Evolutionary conservation across 2,797 vertebrate species (phyloP).

Genomic region (Lophius americanus): DNA sequence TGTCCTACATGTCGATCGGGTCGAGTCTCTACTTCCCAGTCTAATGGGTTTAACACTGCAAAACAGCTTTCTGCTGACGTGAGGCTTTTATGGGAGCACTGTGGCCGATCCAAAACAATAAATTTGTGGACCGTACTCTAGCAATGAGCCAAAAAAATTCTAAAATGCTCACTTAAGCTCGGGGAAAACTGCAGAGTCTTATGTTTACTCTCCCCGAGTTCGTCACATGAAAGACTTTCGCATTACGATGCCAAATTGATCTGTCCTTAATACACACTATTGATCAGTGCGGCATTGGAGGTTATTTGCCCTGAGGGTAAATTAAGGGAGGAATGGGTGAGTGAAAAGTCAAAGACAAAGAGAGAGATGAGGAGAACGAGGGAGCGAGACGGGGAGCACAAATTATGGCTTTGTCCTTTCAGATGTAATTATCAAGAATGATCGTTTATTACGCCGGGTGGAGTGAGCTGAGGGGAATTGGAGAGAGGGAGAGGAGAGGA

Average conservation of each 20-base stretch:
- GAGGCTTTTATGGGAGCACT: not conserved
- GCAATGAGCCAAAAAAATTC: not conserved
- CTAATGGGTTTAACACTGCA: not conserved
- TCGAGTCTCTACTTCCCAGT: too few species aligned
- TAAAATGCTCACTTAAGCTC: not conserved
- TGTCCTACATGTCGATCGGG: too few species aligned
- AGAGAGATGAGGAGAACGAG: not conserved
- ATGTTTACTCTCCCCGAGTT: not conserved
- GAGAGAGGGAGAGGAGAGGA: not conserved
- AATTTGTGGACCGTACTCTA: not conserved
- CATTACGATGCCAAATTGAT: conserved; percentile 9
- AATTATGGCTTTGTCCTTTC: conserved; percentile 32
- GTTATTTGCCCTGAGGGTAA: not conserved
- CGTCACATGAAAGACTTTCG: not conserved
- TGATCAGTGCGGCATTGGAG: not conserved
- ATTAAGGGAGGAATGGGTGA: not conserved
- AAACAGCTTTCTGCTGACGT: not conserved
- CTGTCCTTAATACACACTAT: not conserved
- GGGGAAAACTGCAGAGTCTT: too few species aligned
- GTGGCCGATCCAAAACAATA: not conserved
- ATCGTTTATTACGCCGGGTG: conserved; percentile 29
- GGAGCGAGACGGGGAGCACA: conserved; percentile 2
- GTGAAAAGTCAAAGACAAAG: conserved; percentile 14
- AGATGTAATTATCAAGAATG: conserved; percentile 32
- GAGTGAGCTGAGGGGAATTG: conserved; percentile 6